Evolutionary conservation across 2,113 vertebrate species (phyloP).

Genomic region (Mohoua ochrocephala): DNA sequence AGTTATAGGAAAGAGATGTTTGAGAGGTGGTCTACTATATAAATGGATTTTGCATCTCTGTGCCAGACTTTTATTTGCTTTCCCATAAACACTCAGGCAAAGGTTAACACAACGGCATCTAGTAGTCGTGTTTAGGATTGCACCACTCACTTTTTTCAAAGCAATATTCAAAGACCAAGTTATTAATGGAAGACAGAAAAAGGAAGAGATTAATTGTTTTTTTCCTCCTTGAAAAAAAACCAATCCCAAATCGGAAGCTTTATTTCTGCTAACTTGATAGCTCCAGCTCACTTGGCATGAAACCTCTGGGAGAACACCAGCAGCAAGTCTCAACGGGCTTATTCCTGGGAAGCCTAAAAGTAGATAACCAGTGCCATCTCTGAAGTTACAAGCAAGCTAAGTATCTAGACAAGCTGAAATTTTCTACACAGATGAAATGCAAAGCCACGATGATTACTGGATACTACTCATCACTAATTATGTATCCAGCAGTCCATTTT

Average conservation of each 20-base stretch:
- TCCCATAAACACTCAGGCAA: not conserved
- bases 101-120: not conserved
- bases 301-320: accelerated
- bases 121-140: accelerated
- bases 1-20: not conserved
- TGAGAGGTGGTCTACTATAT: not conserved
- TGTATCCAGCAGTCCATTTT: not conserved
- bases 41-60: not conserved
- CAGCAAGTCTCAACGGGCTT: not conserved
- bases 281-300: not conserved
- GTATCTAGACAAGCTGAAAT: not conserved
- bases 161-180: not conserved
- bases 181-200: not conserved
- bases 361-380: not conserved
- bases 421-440: not conserved
- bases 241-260: not conserved
- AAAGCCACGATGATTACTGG: not conserved
- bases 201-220: not conserved
- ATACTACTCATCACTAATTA: not conserved
- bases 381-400: not conserved
- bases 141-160: not conserved
- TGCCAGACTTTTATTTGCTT: not conserved
- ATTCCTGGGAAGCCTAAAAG: not conserved
- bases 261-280: not conserved
- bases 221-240: not conserved